Evolutionary conservation across 2,113 vertebrate species (phyloP), one percentile per base, ranked within the genome.

Genomic region (Bostrychus sinensis): DNA sequence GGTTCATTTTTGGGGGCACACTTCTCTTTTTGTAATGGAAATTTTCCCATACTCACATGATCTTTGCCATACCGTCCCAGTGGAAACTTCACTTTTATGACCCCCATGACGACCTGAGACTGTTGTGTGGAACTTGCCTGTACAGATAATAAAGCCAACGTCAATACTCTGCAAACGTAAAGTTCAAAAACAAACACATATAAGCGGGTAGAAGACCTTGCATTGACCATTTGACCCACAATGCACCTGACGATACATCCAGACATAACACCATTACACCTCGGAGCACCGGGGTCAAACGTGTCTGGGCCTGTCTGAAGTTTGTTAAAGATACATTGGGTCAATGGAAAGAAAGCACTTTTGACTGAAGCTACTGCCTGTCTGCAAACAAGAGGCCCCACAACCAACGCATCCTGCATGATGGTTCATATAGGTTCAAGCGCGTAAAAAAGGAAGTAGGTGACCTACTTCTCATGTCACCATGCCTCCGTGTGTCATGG

Each of bases 261-360:
- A 78, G 78, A 73, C 77, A 55, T 38, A 78, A 77, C 65, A 59
- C 62, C 63, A 56, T 78, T 62, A 67, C 66, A 77, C 78, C 67
- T 83, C 9, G 20, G 72, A 67, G 61, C 70, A 63, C 20, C 42
- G 0, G 0, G 56, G 62, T 77, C 69, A 69, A 72, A 83, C 86
- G 76, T 77, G 87, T 30, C 81, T 14, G 1, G 83, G n/a, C 87
- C 59, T 79, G 82, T 54, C 28, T 1, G 32, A 25, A 2, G 34
- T 36, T 69, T 66, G 77, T 58, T 14, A 4, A 16, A 75, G 51
- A 57, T 16, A 66, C 38, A 34, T 58, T 0, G 23, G 37, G 70
- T 56, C 64, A 51, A 58, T 6, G 9, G 13, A 61, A 55, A 67
- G 23, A 56, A 57, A 14, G 20, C 19, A 3, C 12, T 12, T 46